Percentiles rank a stretch among this genome's conserved stretches.
These are phyloP conservation scores for Neoascia interrupta DNA, from an alignment of 2,888 invertebrate genomes.

Conservation along the genomic window DNA sequence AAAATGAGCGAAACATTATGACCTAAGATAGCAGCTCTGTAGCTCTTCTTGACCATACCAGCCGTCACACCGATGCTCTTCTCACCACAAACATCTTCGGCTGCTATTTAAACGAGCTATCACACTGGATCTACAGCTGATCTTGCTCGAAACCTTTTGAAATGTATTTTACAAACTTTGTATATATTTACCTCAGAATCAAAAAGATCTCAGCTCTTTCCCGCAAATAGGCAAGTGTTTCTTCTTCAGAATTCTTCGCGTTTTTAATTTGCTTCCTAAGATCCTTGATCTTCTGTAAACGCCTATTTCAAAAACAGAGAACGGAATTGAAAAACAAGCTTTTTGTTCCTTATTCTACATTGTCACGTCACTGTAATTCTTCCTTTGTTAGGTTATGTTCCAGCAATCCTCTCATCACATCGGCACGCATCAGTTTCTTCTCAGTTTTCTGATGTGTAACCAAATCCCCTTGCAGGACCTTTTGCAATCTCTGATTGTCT, in stretches of 20 bases:
- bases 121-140: too few relatives aligned
- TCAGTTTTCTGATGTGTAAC: slow-evolving; percentile 73
- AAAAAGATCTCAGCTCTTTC: slow-evolving; percentile 74
- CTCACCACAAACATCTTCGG: too few relatives aligned
- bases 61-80: too few relatives aligned
- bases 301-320: too few relatives aligned
- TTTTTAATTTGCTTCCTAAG: slow-evolving; percentile 70
- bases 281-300: slow-evolving; percentile 73
- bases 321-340: too few relatives aligned
- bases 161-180: too few relatives aligned
- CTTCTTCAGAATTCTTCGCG: slow-evolving; percentile 70
- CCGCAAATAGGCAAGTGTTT: slow-evolving; percentile 71
- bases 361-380: slow-evolving; percentile 74
- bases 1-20: too few relatives aligned
- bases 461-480: slow-evolving; percentile 74
- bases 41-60: too few relatives aligned
- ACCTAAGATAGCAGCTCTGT: too few relatives aligned
- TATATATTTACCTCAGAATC: slow-evolving; percentile 73
- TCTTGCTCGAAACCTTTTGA: too few relatives aligned
- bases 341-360: too few relatives aligned
- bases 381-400: slow-evolving; percentile 76
- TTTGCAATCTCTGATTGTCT: slow-evolving; percentile 75
- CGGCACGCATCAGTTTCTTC: slow-evolving; percentile 74
- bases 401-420: slow-evolving; percentile 74
- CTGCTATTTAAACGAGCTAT: too few relatives aligned